phyloP scores from a whole-genome alignment of 2,888 invertebrate genomes.

The Erebia ligea region DNA sequence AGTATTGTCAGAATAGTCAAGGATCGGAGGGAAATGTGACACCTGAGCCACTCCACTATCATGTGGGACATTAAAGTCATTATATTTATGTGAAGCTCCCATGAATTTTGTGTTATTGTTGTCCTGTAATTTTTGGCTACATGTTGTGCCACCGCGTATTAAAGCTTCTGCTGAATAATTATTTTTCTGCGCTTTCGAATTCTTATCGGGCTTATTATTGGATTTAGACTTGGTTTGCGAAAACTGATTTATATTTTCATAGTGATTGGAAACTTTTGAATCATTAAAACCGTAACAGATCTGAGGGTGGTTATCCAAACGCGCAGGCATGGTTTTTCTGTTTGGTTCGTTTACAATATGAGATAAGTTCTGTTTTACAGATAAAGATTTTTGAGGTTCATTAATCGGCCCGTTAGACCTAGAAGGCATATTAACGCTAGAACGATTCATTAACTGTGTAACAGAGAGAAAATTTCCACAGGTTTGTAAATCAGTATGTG shows the following conservation, averaged over 20 bases:
- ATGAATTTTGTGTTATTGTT: conserved; percentile 61
- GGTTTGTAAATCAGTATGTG: conserved; percentile 67
- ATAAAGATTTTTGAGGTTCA: conserved; percentile 56
- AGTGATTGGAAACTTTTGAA: conserved; percentile 60
- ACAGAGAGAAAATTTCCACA: conserved; percentile 77
- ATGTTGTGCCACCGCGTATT: conserved; percentile 64
- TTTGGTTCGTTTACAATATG: conserved; percentile 60
- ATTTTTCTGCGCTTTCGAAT: conserved; percentile 67
- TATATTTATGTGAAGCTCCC: conserved; percentile 67
- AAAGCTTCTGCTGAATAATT: conserved; percentile 77
- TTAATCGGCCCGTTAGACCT: conserved; percentile 61
- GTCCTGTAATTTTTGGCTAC: conserved; percentile 68
- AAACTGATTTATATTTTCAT: conserved; percentile 65
- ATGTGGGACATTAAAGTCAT: conserved; percentile 64
- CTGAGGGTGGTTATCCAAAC: conserved; percentile 65
- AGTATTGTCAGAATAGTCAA: conserved; percentile 73
- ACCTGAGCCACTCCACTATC: conserved; percentile 75
- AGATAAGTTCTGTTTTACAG: conserved; percentile 61
- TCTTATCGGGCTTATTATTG: conserved; percentile 63
- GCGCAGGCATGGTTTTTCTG: conserved; percentile 60
- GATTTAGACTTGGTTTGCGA: conserved; percentile 61
- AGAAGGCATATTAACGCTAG: conserved; percentile 64
- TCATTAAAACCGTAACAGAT: conserved; percentile 70
- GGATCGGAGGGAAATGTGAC: conserved; percentile 74
- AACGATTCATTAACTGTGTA: conserved; percentile 76